Base-by-base conservation (phyloP, 2,888 invertebrate genomes). In the Lepidonotus clava region DNA sequence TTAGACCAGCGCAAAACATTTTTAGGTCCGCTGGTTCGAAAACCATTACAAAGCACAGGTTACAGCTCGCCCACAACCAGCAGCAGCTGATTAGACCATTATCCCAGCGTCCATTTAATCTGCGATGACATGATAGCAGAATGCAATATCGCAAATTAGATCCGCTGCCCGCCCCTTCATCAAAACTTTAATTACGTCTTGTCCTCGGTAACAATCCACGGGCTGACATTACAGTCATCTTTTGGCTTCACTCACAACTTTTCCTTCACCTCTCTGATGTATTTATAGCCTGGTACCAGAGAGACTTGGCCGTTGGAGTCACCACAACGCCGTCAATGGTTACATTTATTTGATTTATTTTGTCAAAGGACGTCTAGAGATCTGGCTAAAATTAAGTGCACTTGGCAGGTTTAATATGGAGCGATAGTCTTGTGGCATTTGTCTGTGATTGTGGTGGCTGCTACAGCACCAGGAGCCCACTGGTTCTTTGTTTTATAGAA, bases 121-220 rank as follows among this genome's bases (percentile, higher is more conserved):
- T 71, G 4, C 71, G 2, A 34, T 38, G 71, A 36, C 71, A 71
- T 38, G 71, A 34, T 71, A 21, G 38, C 14, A 71, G 8, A 34
- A 14, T 71, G 71, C 34, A 36, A 34, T 34, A n/a, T 28, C 28
- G 28, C 24, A 24, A 61, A 61, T 61, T 38, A 71, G 71, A 71
- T 36, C 34, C 1, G 71, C 71, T 38, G 21, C 71, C 11, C 32
- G 28, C 36, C 38, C 18, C 71, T 71, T 71, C 36, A 71, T 61
- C 61, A 61, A 34, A 24, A 21, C 71, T 71, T 71, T 38, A 71
- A 71, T 71, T 71, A 71, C 71, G n/a, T 34, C n/a, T 71, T 71
- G 71, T 71, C 71, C 38, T 38, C 21, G n/a, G 34, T 38, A 18
- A 21, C 34, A 38, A 71, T 71, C 71, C 38, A 18, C 34, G n/a